phyloP scores from a whole-genome alignment of 2,797 vertebrate species.

The Anableps anableps region DNA sequence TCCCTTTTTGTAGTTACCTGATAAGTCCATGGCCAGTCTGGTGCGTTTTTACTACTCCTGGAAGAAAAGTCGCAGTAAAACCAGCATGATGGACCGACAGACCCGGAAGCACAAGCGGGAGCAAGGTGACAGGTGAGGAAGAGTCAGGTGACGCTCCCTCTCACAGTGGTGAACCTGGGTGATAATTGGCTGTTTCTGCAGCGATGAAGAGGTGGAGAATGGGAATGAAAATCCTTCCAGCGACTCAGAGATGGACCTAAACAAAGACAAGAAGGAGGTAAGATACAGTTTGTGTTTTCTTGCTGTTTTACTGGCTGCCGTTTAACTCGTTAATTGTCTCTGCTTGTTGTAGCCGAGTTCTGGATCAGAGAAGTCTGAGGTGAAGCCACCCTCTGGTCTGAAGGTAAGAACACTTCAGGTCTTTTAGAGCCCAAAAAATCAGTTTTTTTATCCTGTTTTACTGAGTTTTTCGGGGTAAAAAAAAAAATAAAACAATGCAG shows the following conservation, averaged over 20 bases:
- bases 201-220: conserved; percentile 91
- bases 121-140: conserved; percentile 89
- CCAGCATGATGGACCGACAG: conserved; percentile 95
- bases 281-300: not conserved
- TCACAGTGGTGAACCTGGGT: not conserved
- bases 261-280: conserved; percentile 87
- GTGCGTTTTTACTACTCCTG: conserved; percentile 98
- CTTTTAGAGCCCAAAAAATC: not conserved
- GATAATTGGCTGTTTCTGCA: conserved; percentile 74
- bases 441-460: not conserved
- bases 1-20: conserved; percentile 84
- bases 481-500: not conserved
- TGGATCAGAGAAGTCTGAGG: conserved; percentile 59
- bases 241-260: conserved; percentile 85
- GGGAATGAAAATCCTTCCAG: conserved; percentile 78
- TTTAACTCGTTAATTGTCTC: not conserved
- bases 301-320: not conserved
- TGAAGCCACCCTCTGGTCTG: conserved; percentile 56
- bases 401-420: conserved; percentile 57
- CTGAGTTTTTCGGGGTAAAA: too few species aligned
- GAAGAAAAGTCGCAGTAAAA: conserved; percentile 97
- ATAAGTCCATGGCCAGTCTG: conserved; percentile 94
- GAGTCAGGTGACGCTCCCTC: not conserved
- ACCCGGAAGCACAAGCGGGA: conserved; percentile 93
- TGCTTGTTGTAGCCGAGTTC: conserved; percentile 56